Percentiles rank a stretch among this genome's conserved stretches.
These are phyloP conservation scores for Bovichtus diacanthus DNA, from an alignment of 2,797 vertebrate genomes.

Conservation along the genomic window DNA sequence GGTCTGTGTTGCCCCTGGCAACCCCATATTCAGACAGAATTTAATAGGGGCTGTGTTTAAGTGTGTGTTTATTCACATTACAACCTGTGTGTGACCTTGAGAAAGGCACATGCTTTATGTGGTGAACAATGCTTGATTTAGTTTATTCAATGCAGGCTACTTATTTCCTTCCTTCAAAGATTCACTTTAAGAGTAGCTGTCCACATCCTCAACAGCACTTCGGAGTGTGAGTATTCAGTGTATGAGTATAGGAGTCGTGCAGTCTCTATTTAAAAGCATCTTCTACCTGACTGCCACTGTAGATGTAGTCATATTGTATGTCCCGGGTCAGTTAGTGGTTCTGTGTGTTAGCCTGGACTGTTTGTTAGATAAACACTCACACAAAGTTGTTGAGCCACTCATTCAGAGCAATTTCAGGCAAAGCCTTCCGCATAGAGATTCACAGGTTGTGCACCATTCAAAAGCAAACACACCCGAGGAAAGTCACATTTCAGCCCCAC, in stretches of 20 bases:
- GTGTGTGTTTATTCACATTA: conserved; percentile 26
- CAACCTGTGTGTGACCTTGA: conserved; percentile 44
- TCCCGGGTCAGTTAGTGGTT: conserved; percentile 26
- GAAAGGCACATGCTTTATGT: neutral
- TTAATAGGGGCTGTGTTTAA: conserved; percentile 26
- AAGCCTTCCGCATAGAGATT: conserved; percentile 26
- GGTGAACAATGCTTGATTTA: conserved; percentile 11
- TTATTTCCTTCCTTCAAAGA: conserved; percentile 13
- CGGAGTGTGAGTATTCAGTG: neutral
- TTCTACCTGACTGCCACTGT: conserved; percentile 18
- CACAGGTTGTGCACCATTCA: conserved; percentile 36
- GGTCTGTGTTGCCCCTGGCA: conserved; percentile 61
- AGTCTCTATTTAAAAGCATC: conserved; percentile 21
- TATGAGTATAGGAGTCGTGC: neutral
- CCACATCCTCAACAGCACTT: neutral
- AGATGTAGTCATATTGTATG: conserved; percentile 35
- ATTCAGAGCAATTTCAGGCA: conserved; percentile 53
- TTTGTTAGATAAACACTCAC: conserved; percentile 55
- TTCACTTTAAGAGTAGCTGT: conserved; percentile 4
- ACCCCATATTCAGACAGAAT: conserved; percentile 51
- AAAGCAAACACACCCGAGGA: conserved; percentile 41
- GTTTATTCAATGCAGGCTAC: conserved; percentile 1
- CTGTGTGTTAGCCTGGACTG: conserved; percentile 29
- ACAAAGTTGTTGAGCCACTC: conserved; percentile 64
- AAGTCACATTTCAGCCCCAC: conserved; percentile 55